These are phyloP conservation scores for Platysteira castanea DNA, from an alignment of 2,113 vertebrate genomes.

Conservation along the genomic window DNA sequence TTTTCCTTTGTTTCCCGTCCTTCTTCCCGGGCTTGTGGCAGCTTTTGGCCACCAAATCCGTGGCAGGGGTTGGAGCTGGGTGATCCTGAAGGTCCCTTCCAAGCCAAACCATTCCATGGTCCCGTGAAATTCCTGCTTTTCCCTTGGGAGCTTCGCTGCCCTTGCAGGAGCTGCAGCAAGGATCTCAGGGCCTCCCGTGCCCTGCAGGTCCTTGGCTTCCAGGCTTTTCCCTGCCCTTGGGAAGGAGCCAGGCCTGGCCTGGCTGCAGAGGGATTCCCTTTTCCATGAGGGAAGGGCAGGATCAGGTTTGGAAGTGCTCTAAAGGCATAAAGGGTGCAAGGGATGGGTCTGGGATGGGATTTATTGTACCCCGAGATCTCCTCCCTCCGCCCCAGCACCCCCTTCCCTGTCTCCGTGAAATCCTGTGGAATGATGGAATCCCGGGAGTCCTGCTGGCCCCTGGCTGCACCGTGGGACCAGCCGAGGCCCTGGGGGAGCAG, in stretches of 20 bases:
- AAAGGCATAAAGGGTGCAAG: background rate
- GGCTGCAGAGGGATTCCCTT: background rate
- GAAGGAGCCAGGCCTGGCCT: background rate
- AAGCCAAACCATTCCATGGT: rapidly evolving
- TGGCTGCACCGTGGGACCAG: background rate
- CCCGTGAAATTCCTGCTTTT: background rate
- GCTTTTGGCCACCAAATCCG: background rate
- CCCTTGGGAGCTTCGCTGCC: background rate
- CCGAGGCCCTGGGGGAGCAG: rapidly evolving
- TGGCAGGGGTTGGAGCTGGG: background rate
- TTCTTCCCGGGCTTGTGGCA: background rate
- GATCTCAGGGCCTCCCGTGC: background rate
- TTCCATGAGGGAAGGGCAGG: background rate
- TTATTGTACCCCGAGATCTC: too few relatives aligned
- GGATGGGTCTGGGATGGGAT: background rate
- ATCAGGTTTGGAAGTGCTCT: rapidly evolving
- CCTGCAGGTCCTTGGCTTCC: background rate
- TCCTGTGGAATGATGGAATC: background rate
- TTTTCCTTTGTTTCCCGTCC: background rate
- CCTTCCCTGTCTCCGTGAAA: background rate
- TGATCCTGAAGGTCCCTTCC: background rate
- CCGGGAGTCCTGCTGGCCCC: background rate
- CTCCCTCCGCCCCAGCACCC: background rate
- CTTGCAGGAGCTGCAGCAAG: background rate
- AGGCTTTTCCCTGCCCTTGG: background rate